Base-by-base conservation (phyloP, 1,140 invertebrate genomes). In the Agrilus planipennis region DNA sequence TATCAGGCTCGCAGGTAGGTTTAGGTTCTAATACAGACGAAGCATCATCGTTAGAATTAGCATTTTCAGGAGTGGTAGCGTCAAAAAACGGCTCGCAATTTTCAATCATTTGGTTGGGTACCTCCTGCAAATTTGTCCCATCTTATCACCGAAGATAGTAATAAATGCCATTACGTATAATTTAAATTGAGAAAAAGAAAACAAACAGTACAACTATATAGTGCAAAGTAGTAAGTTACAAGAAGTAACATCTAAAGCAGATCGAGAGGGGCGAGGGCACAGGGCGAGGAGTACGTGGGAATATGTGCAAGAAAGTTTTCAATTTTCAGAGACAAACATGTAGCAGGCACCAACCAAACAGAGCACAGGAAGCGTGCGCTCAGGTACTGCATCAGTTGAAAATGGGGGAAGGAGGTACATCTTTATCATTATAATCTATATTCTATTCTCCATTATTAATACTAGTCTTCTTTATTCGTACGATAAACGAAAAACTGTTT, bases 71-170 rank as follows among this genome's bases (percentile, higher is more conserved):
- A 53, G 52, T 50, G 51, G 49, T 53, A 38, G 43, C 44, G 40
- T 39, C 42, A 49, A 44, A 56, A 38, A 48, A 46, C 34, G 50
- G 53, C 43, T 52, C 51, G 42, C 51, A 58, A 44, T 39, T 56
- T 52, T 51, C 55, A 53, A 51, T 52, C 52, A 50, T 55, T 58
- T 59, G 59, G 57, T 58, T 60, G 57, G 53, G 55, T 58, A 52
- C 61, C 60, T 61, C 62, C 62, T 57, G 57, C 47, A 62, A 58
- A 40, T 45, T 47, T 50, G 41, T 39, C 44, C 45, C 53, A 45
- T 56, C 50, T 41, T 44, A 44, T 31, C 34, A 36, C 34, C 21
- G 23, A 21, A n/a, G 19, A 36, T 14, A 10, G 19, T n/a, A 7
- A 17, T 34, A 11, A 34, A 17, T 34, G 15, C 32, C 32, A 14